Base-by-base conservation (phyloP, 2,113 vertebrate species). In the Eleginops maclovinus region DNA sequence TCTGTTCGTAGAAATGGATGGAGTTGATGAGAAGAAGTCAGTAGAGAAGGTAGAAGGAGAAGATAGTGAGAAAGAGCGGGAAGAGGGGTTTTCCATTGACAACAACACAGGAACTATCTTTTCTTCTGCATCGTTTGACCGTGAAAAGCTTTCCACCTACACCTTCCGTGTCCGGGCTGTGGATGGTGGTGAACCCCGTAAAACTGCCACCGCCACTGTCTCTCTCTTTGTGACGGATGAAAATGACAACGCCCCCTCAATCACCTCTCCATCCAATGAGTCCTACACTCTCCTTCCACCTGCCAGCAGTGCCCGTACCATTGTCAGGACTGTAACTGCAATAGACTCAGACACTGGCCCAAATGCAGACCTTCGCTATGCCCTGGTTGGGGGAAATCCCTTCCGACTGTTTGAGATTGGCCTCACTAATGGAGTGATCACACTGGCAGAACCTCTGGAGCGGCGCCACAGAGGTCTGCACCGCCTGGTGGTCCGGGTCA, bases 21-120 rank as follows among this genome's bases (percentile, higher is more conserved):
- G 90, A 59, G 86, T 47, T 0, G 93, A 93, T 0, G 88, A 83
- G 69, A 91, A 72, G 79, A 92, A 53, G 65, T 54, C 54, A 9
- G 89, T 65, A 17, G 94, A 95, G 47, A 86, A 80, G 50, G 22
- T 1, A 13, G 95, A 95, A 41, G 94, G 92, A 46, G 93, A 92
- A 46, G 75, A 85, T 17, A 77, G 79, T 2, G 79, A 88, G 55
- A 91, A 91, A 28, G 85, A 91, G 28, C 84, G 49, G 43, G 87
- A 93, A 69, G 93, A 95, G 62, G 85, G 94, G 69, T 97, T 98
- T 86, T 96, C 96, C 62, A 97, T 98, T 0, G 96, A 97, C 82
- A 98, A 99, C n/a, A 97, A 97, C 91, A 99, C 98, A 0, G 98
- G 98, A 15, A 99, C 97, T 3, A 99, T 99, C 86, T 99, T 97